A percentile compares a stretch with the other conserved stretches of the same genome.
phyloP scores from a whole-genome alignment of 92 coral and sea anemone species.

The Paragorgia papillata region DNA sequence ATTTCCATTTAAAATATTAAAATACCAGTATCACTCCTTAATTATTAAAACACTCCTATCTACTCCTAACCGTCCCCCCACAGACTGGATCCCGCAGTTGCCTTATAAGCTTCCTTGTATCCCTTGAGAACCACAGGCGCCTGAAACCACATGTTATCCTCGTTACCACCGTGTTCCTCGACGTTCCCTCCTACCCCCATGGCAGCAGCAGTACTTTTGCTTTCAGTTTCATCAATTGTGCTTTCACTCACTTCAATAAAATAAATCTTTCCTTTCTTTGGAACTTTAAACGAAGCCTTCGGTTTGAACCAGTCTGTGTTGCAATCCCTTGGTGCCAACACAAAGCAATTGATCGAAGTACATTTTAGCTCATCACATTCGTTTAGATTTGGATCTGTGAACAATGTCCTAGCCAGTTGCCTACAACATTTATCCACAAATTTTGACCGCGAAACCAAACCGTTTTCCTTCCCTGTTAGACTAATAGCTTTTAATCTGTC shows the following conservation, averaged over 20 bases:
- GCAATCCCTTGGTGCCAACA: slow-evolving; percentile 66
- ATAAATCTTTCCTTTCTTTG: slow-evolving; percentile 73
- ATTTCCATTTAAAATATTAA: no score
- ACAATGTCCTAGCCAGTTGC: slow-evolving; percentile 73
- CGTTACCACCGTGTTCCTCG: background rate
- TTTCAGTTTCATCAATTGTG: background rate
- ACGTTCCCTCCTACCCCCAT: no score
- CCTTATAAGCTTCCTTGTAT: slow-evolving; percentile 51
- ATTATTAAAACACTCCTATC: background rate
- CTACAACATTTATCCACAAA: slow-evolving; percentile 66
- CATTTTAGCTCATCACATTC: slow-evolving; percentile 76
- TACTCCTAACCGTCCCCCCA: slow-evolving; percentile 21
- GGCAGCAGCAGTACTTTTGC: no score
- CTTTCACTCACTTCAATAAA: slow-evolving; percentile 51
- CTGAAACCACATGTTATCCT: slow-evolving; percentile 86
- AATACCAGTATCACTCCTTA: no score
- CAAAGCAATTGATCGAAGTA: slow-evolving; percentile 76
- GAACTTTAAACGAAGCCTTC: slow-evolving; percentile 78
- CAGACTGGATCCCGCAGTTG: slow-evolving; percentile 15
- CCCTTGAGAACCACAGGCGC: slow-evolving; percentile 90
- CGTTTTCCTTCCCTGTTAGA: slow-evolving; percentile 17
- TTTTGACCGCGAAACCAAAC: slow-evolving; percentile 40
- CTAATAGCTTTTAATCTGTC: slow-evolving; percentile 16
- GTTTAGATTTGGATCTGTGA: slow-evolving; percentile 71
- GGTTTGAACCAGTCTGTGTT: slow-evolving; percentile 84